phyloP scores from a whole-genome alignment of 1,140 invertebrate genomes.

The Cylas formicarius region DNA sequence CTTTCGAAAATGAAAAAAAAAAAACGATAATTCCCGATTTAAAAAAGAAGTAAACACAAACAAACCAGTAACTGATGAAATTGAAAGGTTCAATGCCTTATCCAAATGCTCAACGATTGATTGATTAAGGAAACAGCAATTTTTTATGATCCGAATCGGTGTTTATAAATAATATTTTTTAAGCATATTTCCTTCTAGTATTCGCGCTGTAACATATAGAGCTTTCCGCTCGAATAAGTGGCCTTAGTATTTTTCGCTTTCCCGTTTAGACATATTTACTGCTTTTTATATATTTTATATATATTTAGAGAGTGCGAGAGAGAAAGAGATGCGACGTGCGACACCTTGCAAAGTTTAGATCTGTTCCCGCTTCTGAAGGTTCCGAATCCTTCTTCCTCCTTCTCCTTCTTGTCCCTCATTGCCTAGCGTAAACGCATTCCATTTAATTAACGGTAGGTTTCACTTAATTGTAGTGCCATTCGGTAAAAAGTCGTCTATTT shows the following conservation, averaged over 20 bases:
- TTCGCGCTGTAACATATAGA: conserved; percentile 11
- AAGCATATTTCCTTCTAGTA: no score
- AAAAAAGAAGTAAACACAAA: neutral
- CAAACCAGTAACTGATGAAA: neutral
- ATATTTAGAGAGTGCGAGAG: conserved; percentile 10
- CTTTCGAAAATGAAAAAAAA: conserved; percentile 2
- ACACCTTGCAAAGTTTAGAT: conserved; percentile 5
- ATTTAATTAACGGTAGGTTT: conserved; percentile 29
- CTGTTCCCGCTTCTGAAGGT: conserved; percentile 10
- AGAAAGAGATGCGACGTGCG: neutral
- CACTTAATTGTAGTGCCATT: conserved; percentile 34
- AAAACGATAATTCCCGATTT: neutral
- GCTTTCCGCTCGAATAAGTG: conserved; percentile 17
- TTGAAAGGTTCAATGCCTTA: neutral
- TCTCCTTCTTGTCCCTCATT: conserved; percentile 7
- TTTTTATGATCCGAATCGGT: no score
- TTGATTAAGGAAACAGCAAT: conserved; percentile 5
- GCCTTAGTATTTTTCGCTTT: conserved; percentile 18
- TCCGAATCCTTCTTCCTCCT: conserved; percentile 4
- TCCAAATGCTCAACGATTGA: neutral
- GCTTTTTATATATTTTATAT: conserved; percentile 15
- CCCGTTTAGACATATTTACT: conserved; percentile 13
- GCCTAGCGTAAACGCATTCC: conserved; percentile 29
- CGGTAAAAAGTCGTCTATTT: conserved; percentile 27
- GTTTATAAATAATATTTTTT: no score